A percentile compares a stretch with the other conserved stretches of the same genome.
Evolutionary conservation across 2,113 vertebrate species (phyloP).

Genomic region (Hemibagrus wyckioides): DNA sequence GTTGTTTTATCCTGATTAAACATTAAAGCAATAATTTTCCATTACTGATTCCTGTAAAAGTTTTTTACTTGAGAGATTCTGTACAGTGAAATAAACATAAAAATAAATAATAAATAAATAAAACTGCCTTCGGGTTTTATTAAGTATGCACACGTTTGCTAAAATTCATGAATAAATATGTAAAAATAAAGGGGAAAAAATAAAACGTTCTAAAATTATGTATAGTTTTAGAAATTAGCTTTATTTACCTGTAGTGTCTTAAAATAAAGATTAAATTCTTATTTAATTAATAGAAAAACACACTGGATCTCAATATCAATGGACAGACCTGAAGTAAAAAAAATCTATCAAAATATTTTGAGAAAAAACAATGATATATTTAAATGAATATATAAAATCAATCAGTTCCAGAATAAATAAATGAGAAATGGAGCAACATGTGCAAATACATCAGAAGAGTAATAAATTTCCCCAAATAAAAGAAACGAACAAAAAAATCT

Average conservation of each 20-base stretch:
- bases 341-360: neutral
- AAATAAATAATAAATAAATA: no score
- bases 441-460: neutral
- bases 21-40: neutral
- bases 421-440: neutral
- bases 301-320: neutral
- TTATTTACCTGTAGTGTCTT: neutral
- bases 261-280: neutral
- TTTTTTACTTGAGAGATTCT: neutral
- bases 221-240: neutral
- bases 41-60: neutral
- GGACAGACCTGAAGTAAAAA: neutral
- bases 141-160: neutral
- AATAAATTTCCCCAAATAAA: neutral
- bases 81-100: neutral
- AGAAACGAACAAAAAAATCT: neutral
- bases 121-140: no score
- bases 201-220: neutral
- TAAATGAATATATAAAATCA: no score
- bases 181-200: neutral
- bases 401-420: no score
- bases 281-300: neutral
- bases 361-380: no score
- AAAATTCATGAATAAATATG: neutral
- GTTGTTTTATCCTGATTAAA: neutral